Evolutionary conservation across 2,113 vertebrate species (phyloP), one percentile per base, ranked within the genome.

Genomic region (Dipodomys stephensi): DNA sequence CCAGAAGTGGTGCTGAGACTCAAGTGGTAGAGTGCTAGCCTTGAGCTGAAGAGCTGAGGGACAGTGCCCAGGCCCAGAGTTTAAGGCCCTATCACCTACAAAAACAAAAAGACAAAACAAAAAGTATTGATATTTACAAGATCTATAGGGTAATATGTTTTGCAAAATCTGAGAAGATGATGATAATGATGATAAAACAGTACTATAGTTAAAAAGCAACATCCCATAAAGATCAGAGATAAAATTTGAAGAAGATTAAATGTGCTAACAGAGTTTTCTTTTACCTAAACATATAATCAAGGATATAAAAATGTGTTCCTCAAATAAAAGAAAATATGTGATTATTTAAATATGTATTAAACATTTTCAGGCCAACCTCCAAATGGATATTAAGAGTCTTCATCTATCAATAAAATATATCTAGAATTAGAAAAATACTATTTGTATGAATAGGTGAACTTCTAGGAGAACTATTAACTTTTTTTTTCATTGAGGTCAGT

Each of bases 161-260:
- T 83, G 28, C 78, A 39, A 87, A 95, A 82, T 79, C 46, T 86
- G 32, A 67, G 82, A 87, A 78, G 78, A 32, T 90, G 69, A 90
- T 46, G n/a, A n/a, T 68, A 25, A 73, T 76, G 32, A 72, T 62
- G 11, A 18, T 39, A 30, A 84, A 88, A 73, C 35, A n/a, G 44
- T 53, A 12, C 49, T 91, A 1, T 60, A 22, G 16, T 85, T 76
- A 83, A 28, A 60, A 39, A 73, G 62, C 3, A 94, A 67, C 19
- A 86, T 27, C 32, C 77, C 69, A n/a, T 71, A 74, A 87, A 5
- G 39, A 84, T 68, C 30, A 18, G 67, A 88, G 82, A 65, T 16
- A 65, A n/a, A 90, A 46, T 85, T 83, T 28, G 60, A 86, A 83
- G 60, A 86, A 83, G n/a, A 83, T 85, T 81, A 64, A 19, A 32